Evolutionary conservation across 2,888 invertebrate species (phyloP).

Genomic region (Phorcus lineatus): DNA sequence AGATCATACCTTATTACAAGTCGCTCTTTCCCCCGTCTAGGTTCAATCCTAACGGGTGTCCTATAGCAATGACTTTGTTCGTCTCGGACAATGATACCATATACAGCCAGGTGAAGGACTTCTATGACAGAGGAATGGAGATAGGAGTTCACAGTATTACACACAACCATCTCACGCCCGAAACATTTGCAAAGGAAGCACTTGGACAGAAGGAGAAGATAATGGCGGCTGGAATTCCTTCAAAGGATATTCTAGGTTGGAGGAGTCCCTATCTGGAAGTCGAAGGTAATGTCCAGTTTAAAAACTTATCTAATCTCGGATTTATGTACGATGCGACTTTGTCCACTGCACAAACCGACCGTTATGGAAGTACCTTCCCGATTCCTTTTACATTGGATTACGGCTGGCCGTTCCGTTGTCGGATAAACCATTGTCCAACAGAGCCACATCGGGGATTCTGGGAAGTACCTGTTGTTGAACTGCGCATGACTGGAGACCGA

Average conservation of each 20-base stretch:
- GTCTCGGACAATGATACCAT: constrained; percentile 99
- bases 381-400: constrained; percentile 91
- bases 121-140: constrained; percentile 59
- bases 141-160: constrained; percentile 64
- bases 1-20: constrained; percentile 29
- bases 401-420: constrained; percentile 62
- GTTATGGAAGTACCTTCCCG: constrained; percentile 33
- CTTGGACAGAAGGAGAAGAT: constrained; percentile 54
- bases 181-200: constrained; percentile 51
- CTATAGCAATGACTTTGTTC: constrained; percentile 94
- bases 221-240: constrained; percentile 54
- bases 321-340: constrained; percentile 63
- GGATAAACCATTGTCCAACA: constrained; percentile 61
- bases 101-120: constrained; percentile 83
- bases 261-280: constrained; percentile 63
- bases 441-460: constrained; percentile 79
- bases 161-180: constrained; percentile 50
- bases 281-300: constrained; percentile 51
- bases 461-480: constrained; percentile 80
- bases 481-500: constrained; percentile 55
- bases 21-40: constrained; percentile 51
- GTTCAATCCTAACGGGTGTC: constrained; percentile 82
- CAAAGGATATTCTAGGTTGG: constrained; percentile 59
- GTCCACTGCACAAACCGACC: constrained; percentile 25
- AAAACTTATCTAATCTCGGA: constrained; percentile 44